These are phyloP conservation scores for Oryzias woworae DNA, from an alignment of 2,113 vertebrate genomes.

Conservation along the genomic window DNA sequence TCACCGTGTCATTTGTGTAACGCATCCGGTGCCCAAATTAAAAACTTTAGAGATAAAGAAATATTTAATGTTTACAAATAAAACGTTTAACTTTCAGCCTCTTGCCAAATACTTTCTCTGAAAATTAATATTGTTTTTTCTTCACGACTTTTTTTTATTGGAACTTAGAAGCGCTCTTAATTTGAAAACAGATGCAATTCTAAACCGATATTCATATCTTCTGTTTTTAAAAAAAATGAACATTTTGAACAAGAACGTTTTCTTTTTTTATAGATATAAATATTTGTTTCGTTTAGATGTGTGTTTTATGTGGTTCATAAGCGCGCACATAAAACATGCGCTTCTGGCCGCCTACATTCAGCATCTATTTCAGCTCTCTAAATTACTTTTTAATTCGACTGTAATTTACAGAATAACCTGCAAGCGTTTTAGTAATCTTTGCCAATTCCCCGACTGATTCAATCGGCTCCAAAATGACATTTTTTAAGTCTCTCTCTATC, in stretches of 20 bases:
- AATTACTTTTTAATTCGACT: conserved; percentile 15
- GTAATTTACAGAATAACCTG: neutral
- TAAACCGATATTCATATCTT: too few relatives aligned
- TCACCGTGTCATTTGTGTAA: conserved; percentile 84
- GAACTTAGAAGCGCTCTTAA: too few relatives aligned
- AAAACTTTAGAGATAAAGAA: conserved; percentile 92
- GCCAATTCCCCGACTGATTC: conserved; percentile 10
- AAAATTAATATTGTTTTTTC: conserved; percentile 14
- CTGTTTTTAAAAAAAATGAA: neutral
- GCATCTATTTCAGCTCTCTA: conserved; percentile 1
- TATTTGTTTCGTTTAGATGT: neutral
- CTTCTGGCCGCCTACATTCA: neutral
- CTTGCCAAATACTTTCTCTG: conserved; percentile 65
- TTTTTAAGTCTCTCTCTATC: too few relatives aligned
- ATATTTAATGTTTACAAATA: conserved; percentile 99
- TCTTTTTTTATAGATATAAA: neutral
- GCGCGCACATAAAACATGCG: too few relatives aligned
- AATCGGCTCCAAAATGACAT: neutral
- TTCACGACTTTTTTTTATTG: too few relatives aligned
- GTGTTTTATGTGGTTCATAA: too few relatives aligned
- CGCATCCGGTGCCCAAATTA: conserved; percentile 78
- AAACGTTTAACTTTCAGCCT: conserved; percentile 79
- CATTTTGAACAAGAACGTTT: neutral
- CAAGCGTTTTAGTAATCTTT: neutral
- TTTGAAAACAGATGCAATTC: too few relatives aligned